Conservation (phyloP, 2,113 vertebrate species). For the Ovibos moschatus region DNA sequence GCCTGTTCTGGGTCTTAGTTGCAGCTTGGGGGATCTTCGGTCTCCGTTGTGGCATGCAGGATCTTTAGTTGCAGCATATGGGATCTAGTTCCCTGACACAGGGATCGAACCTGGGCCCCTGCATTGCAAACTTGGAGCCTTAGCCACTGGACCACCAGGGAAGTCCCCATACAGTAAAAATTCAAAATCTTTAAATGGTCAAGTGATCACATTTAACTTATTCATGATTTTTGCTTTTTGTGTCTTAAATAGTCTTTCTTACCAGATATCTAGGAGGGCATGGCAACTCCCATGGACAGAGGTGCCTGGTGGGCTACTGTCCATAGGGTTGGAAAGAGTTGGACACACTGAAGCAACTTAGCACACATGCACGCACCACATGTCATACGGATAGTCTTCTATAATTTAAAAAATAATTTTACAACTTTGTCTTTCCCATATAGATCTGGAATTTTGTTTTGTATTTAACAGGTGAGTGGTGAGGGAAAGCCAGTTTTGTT, state of each 20-base stretch:
- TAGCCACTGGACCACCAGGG: neutral
- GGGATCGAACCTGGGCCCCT: accelerated
- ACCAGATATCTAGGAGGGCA: neutral
- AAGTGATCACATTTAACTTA: neutral
- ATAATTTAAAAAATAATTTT: neutral
- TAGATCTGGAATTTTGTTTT: neutral
- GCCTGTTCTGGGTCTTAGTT: neutral
- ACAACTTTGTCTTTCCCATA: neutral
- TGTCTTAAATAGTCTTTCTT: neutral
- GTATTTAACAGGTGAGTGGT: neutral
- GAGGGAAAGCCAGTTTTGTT: neutral
- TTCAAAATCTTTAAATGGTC: neutral
- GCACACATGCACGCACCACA: accelerated
- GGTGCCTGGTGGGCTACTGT: neutral
- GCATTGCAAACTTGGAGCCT: neutral
- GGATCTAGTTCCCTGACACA: neutral
- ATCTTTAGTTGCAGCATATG: neutral
- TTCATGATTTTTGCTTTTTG: neutral
- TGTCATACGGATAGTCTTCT: neutral
- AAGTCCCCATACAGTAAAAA: neutral
- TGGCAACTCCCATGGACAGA: neutral
- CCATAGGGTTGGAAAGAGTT: neutral
- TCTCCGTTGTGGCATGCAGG: neutral
- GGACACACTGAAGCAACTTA: neutral
- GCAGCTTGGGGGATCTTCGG: neutral